phyloP scores from a whole-genome alignment of 2,888 invertebrate genomes.

The Aphidius colemani region DNA sequence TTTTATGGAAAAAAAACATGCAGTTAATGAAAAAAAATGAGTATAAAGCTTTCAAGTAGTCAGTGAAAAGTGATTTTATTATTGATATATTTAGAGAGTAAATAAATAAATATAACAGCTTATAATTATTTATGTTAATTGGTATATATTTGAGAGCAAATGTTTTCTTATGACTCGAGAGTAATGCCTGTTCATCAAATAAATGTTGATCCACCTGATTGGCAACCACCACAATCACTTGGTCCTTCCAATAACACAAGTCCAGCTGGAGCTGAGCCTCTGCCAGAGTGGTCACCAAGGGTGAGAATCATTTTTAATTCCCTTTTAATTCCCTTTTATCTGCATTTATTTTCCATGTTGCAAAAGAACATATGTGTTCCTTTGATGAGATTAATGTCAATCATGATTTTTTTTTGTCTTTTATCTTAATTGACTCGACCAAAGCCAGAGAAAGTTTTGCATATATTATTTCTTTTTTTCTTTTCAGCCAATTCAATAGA shows the following conservation, averaged over 20 bases:
- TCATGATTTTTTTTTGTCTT: no score
- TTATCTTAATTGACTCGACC: no score
- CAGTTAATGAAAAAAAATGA: constrained; percentile 21
- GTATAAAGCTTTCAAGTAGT: constrained; percentile 5
- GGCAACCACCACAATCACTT: constrained; percentile 50
- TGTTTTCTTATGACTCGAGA: constrained; percentile 39
- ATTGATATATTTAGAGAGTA: not conserved
- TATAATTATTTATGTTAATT: not conserved
- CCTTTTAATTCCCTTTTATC: no score
- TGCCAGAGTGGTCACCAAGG: constrained; percentile 53
- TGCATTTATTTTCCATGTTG: no score
- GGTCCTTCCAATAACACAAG: constrained; percentile 47
- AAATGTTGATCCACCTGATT: constrained; percentile 56
- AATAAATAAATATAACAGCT: not conserved
- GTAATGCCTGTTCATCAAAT: constrained; percentile 57
- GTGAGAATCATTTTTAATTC: constrained; percentile 34
- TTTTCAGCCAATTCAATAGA: no score
- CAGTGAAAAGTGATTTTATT: constrained; percentile 5
- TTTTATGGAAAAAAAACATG: constrained; percentile 22
- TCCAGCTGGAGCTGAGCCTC: constrained; percentile 44
- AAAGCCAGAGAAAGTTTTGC: no score
- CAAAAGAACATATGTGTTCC: no score
- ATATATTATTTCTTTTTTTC: no score
- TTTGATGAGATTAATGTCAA: no score
- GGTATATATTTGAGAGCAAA: constrained; percentile 16